phyloP scores from a whole-genome alignment of 1,140 invertebrate genomes.

The Sminthurinus signatus region DNA sequence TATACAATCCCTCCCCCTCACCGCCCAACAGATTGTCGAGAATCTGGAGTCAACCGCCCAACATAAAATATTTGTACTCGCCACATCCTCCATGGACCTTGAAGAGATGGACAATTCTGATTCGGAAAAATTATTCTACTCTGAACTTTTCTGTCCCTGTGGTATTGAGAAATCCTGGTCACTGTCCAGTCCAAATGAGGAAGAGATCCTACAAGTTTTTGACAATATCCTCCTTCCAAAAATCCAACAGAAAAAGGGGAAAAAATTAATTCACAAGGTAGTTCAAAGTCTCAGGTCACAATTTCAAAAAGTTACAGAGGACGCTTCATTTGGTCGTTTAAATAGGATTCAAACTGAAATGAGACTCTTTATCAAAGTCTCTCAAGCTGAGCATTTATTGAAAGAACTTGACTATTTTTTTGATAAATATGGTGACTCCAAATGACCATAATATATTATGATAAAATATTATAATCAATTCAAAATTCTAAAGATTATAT shows the following conservation, averaged over 20 bases:
- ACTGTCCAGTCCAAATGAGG: not conserved
- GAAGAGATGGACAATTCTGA: not conserved
- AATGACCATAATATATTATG: too few relatives aligned
- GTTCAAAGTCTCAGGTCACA: not conserved
- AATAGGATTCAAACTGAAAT: too few relatives aligned
- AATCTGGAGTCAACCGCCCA: not conserved
- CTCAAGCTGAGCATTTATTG: too few relatives aligned
- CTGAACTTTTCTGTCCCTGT: not conserved
- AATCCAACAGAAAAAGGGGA: not conserved
- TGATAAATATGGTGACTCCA: too few relatives aligned
- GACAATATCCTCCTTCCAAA: not conserved
- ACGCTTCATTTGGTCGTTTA: too few relatives aligned
- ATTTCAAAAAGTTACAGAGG: too few relatives aligned
- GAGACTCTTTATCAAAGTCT: too few relatives aligned
- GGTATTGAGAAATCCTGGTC: not conserved
- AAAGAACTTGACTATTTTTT: too few relatives aligned
- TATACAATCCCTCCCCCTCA: not conserved
- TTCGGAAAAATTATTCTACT: too few relatives aligned
- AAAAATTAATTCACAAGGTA: not conserved
- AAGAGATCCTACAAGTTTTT: not conserved
- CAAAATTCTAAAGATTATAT: too few relatives aligned
- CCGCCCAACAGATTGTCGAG: not conserved
- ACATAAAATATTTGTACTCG: slow-evolving; percentile 2
- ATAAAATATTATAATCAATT: too few relatives aligned
- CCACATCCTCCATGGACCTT: not conserved